phyloP scores from a whole-genome alignment of 2,797 vertebrate species.

The Ispidina lecontei region DNA sequence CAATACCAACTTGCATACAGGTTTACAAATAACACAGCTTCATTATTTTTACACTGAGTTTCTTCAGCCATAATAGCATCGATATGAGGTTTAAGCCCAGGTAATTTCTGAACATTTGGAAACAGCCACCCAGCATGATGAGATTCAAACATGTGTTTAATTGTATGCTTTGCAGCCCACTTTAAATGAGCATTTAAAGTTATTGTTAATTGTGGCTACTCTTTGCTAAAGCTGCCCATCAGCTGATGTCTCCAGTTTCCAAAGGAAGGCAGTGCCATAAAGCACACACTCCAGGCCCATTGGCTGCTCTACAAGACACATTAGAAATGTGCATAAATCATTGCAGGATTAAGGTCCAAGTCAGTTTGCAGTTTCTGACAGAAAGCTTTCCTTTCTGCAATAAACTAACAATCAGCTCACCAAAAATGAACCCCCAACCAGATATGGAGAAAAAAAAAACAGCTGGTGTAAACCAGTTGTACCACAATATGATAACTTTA shows the following conservation, averaged over 20 bases:
- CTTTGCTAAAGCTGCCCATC: neutral
- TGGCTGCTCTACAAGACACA: neutral
- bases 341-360: neutral
- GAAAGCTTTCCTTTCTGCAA: neutral
- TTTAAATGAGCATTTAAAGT: neutral
- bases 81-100: neutral
- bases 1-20: neutral
- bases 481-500: neutral
- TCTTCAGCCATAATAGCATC: neutral
- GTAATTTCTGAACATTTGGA: slow-evolving; percentile 41
- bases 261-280: neutral
- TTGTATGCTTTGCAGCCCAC: neutral
- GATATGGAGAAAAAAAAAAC: neutral
- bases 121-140: neutral
- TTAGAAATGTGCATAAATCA: slow-evolving; percentile 11
- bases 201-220: neutral
- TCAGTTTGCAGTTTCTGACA: slow-evolving; percentile 2
- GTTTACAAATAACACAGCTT: neutral
- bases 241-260: neutral
- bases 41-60: neutral
- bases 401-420: neutral
- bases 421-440: neutral
- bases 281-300: neutral
- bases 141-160: slow-evolving; percentile 12
- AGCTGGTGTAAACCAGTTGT: neutral